Evolutionary conservation across 2,113 vertebrate genomes (phyloP).

Genomic region (Clarias macrocephalus): DNA sequence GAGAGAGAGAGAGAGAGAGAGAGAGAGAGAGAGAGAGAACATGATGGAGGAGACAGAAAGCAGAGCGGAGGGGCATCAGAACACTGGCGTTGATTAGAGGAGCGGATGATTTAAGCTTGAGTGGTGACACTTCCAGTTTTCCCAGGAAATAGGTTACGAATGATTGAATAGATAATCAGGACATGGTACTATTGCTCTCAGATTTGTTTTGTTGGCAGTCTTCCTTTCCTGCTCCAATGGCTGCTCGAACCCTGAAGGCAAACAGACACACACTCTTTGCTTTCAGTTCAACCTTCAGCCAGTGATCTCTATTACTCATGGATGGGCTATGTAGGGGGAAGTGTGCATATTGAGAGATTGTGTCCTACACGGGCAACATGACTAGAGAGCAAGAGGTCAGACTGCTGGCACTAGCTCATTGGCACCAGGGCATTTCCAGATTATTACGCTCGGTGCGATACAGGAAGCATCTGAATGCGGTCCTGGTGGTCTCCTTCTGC

Average conservation of each 20-base stretch:
- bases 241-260: conserved; percentile 49
- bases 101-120: conserved; percentile 56
- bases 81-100: conserved; percentile 56
- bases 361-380: conserved; percentile 40
- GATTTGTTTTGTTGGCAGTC: conserved; percentile 57
- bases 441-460: conserved; percentile 43
- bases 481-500: conserved; percentile 48
- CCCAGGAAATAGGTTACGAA: conserved; percentile 60
- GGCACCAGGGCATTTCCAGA: conserved; percentile 37
- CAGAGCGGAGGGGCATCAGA: conserved; percentile 47
- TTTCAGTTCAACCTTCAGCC: conserved; percentile 42
- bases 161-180: conserved; percentile 61
- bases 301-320: conserved; percentile 43
- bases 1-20: conserved; percentile 28
- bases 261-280: conserved; percentile 31
- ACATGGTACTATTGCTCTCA: conserved; percentile 54
- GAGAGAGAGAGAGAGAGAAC: conserved; percentile 25
- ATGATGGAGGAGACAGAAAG: conserved; percentile 43
- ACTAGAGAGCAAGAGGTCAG: conserved; percentile 43
- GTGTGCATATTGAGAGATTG: conserved; percentile 34
- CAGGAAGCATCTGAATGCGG: conserved; percentile 44
- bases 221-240: conserved; percentile 57
- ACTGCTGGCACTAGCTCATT: conserved; percentile 40
- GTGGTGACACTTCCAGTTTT: conserved; percentile 58
- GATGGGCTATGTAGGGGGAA: conserved; percentile 42